Percentiles rank a stretch among this genome's conserved stretches.
phyloP scores from a whole-genome alignment of 35 echinoderm and acorn worm genomes.

The Heliocidaris tuberculata region DNA sequence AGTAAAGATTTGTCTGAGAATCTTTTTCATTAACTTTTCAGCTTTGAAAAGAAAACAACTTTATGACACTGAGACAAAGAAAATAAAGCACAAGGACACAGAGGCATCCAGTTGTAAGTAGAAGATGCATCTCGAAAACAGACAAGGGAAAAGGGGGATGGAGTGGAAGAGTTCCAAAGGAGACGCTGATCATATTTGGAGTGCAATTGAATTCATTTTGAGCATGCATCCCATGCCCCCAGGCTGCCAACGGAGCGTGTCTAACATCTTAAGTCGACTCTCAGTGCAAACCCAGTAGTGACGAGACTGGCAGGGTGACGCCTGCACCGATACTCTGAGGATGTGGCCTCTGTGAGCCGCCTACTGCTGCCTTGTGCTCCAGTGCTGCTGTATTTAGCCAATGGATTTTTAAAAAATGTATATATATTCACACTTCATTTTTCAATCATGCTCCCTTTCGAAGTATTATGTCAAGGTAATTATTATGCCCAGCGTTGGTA shows the following conservation, averaged over 20 bases:
- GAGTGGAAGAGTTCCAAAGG: background rate
- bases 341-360: background rate
- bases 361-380: background rate
- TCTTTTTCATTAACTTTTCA: background rate
- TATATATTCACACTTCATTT: background rate
- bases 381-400: background rate
- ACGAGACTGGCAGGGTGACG: background rate
- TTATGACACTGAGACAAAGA: background rate
- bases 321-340: background rate
- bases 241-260: background rate
- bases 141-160: background rate
- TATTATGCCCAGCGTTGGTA: no score
- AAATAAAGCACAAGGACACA: background rate
- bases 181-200: slow-evolving; percentile 1
- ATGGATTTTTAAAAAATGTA: background rate
- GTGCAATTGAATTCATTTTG: slow-evolving; percentile 18
- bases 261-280: background rate
- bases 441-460: background rate
- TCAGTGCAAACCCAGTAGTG: background rate
- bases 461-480: background rate
- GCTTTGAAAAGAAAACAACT: background rate
- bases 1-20: background rate
- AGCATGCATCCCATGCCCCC: background rate
- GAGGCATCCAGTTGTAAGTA: background rate
- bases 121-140: background rate